Conservation (phyloP, 2,797 vertebrate species). For the Onychomys torridus region DNA sequence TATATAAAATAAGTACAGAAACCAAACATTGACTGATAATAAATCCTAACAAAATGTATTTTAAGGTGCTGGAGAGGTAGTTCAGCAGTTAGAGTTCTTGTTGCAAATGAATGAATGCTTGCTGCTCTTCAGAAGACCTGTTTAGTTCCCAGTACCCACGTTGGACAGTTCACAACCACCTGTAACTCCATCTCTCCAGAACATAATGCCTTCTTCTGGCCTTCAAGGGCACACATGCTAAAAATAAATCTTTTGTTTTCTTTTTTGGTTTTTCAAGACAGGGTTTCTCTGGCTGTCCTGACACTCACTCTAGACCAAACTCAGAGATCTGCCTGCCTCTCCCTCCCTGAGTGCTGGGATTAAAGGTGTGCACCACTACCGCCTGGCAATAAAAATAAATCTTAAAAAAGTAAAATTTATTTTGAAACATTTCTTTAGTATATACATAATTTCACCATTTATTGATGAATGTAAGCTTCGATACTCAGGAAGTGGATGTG, state of each 20-base stretch:
- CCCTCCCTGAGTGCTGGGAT: background rate
- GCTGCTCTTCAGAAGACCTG: background rate
- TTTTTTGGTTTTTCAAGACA: background rate
- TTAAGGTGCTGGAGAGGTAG: background rate
- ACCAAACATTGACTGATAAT: background rate
- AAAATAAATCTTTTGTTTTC: background rate
- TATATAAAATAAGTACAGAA: background rate
- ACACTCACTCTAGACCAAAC: background rate
- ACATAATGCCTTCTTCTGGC: background rate
- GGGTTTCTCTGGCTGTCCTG: background rate
- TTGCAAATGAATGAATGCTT: background rate
- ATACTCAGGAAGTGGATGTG: background rate
- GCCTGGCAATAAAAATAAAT: background rate
- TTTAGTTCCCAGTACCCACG: background rate
- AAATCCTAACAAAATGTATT: background rate
- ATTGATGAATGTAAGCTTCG: background rate
- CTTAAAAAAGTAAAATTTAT: background rate
- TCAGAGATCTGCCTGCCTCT: background rate
- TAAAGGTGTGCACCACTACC: background rate
- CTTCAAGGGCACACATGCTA: background rate
- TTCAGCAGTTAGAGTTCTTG: background rate
- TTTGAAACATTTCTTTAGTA: background rate
- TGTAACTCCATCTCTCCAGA: background rate
- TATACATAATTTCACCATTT: background rate
- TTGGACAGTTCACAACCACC: too few relatives aligned